These are phyloP conservation scores for Lepilemur septentrionalis DNA, from an alignment of 2,797 vertebrate species.

Conservation along the genomic window DNA sequence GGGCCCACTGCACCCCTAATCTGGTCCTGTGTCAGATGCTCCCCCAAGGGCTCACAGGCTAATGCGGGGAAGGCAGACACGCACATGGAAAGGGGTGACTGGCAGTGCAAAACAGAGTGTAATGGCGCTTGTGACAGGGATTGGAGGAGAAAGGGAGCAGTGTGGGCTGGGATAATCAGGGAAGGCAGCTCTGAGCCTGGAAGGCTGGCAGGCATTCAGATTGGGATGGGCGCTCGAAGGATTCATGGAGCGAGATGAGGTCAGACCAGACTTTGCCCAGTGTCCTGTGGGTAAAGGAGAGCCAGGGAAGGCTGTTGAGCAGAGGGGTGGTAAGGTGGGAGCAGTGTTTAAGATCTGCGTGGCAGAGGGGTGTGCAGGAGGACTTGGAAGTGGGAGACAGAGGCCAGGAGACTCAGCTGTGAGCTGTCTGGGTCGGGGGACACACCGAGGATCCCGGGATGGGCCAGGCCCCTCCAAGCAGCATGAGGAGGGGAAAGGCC, in stretches of 20 bases:
- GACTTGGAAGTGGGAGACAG: not conserved
- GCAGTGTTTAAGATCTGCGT: not conserved
- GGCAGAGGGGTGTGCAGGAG: not conserved
- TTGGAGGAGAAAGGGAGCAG: not conserved
- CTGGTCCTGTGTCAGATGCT: not conserved
- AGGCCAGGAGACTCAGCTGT: not conserved
- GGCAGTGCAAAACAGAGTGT: not conserved
- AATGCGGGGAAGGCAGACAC: not conserved
- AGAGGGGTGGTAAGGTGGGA: not conserved
- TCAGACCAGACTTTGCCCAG: not conserved
- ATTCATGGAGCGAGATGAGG: fast-evolving
- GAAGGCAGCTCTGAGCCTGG: not conserved
- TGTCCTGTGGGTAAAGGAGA: not conserved
- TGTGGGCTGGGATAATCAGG: too few species aligned
- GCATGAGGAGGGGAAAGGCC: not conserved
- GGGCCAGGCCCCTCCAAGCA: not conserved
- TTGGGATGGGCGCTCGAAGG: too few species aligned
- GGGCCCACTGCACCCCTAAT: not conserved
- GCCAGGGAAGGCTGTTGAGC: not conserved
- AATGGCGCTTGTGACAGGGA: fast-evolving
- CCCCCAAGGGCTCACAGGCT: not conserved
- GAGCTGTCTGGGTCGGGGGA: not conserved
- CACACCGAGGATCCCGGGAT: not conserved
- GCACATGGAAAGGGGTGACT: not conserved
- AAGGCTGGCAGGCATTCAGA: not conserved